Base-by-base conservation (phyloP, 37 sponge, comb jelly and placozoan species). In the Ianthella basta region DNA sequence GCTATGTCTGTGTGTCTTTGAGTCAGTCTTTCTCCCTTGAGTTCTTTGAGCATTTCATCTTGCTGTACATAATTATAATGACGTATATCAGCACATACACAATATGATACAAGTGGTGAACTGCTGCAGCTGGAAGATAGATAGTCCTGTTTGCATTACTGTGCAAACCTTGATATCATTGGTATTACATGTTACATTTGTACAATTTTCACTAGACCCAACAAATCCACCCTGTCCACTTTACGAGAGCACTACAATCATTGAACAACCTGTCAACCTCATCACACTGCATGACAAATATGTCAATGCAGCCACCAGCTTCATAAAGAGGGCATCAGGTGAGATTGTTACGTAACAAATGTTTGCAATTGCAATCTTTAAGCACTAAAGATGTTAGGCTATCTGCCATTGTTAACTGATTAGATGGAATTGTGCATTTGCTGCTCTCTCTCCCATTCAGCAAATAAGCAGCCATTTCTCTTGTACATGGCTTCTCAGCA, bases 401-500 rank as follows among this genome's bases (percentile, higher is more conserved):
- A n/a, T n/a, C n/a, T n/a, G n/a, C n/a, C n/a, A n/a, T n/a, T n/a
- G n/a, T n/a, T n/a, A n/a, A n/a, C n/a, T n/a, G n/a, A n/a, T n/a
- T n/a, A n/a, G n/a, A n/a, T n/a, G n/a, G n/a, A n/a, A n/a, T n/a
- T n/a, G n/a, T n/a, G n/a, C n/a, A 19, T 56, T 56, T 56, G 15
- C 16, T 16, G 29, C 27, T 64, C 29, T 64, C 59, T n/a, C n/a
- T 15, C 32, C 21, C 12, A 24, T 15, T 4, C 29, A 83, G 83
- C 57, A 55, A 53, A 54, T 6, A 78, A 84, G 35, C 15, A n/a
- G 54, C 91, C 91, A 36, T 91, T 91, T 77, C 80, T 87, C 59
- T 85, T 91, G 23, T 91, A 91, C 84, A 54, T 91, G 59, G 81
- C 91, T 16, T 91, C 83, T 40, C 88, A 91, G 80, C 91, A 91